Conservation (phyloP, 2,113 vertebrate genomes). For the Neodon shergylaensis region DNA sequence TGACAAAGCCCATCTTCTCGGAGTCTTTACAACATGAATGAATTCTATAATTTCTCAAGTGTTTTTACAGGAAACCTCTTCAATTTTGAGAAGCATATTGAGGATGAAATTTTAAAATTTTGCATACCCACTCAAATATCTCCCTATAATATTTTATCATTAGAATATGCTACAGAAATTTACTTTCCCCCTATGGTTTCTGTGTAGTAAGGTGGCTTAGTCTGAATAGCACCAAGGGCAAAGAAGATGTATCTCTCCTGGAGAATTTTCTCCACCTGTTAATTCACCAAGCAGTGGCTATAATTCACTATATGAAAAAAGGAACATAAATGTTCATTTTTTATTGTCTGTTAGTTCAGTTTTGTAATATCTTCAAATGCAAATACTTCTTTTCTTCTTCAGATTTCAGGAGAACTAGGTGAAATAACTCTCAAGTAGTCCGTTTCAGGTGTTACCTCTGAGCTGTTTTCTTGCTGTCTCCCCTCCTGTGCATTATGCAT, state of each 20-base stretch:
- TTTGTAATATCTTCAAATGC: conserved; percentile 40
- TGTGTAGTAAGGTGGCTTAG: neutral
- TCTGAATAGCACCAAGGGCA: neutral
- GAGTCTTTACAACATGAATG: neutral
- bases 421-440: conserved; percentile 14
- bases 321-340: conserved; percentile 4
- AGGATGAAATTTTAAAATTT: conserved; percentile 49
- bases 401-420: conserved; percentile 37
- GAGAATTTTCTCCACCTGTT: conserved; percentile 15
- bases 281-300: neutral
- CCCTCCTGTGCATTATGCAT: neutral
- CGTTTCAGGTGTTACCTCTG: conserved; percentile 15
- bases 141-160: conserved; percentile 12
- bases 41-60: conserved; percentile 35
- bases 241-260: neutral
- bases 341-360: neutral
- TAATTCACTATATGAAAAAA: neutral
- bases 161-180: conserved; percentile 34
- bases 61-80: conserved; percentile 14
- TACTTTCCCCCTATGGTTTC: neutral
- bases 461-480: neutral
- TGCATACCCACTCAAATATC: neutral
- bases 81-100: conserved; percentile 15
- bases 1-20: conserved; percentile 31
- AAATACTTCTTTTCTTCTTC: conserved; percentile 23